A percentile compares a stretch with the other conserved stretches of the same genome.
Evolutionary conservation across 1,140 invertebrate species (phyloP).

Genomic region (Drosophila mojavensis): DNA sequence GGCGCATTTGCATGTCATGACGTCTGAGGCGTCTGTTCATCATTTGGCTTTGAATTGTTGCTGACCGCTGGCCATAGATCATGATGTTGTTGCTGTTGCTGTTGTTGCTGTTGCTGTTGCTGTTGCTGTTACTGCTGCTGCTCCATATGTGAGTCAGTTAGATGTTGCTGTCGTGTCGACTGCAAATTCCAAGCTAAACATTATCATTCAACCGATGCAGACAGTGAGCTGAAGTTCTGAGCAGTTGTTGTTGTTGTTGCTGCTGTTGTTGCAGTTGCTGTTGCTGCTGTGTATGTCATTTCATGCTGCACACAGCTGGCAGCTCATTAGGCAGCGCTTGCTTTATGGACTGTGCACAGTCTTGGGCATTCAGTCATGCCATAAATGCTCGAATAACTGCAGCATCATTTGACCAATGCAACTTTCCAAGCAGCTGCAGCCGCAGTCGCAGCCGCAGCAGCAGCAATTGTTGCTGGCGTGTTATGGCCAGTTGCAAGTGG

Average conservation of each 20-base stretch:
- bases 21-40: slow-evolving; percentile 16
- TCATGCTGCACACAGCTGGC: slow-evolving; percentile 42
- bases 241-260: not conserved
- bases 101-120: slow-evolving; percentile 20
- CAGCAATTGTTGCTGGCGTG: slow-evolving; percentile 40
- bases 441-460: slow-evolving; percentile 18
- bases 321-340: slow-evolving; percentile 44
- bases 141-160: slow-evolving; percentile 56
- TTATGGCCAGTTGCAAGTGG: slow-evolving; percentile 27
- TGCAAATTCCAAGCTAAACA: slow-evolving; percentile 34
- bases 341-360: slow-evolving; percentile 38
- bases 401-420: slow-evolving; percentile 76
- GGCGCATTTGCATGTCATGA: slow-evolving; percentile 46
- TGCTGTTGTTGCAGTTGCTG: slow-evolving; percentile 9
- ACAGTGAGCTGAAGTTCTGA: slow-evolving; percentile 17
- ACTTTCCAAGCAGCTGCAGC: slow-evolving; percentile 62
- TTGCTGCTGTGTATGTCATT: slow-evolving; percentile 28
- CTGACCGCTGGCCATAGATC: slow-evolving; percentile 28
- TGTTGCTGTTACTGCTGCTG: slow-evolving; percentile 18
- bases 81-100: slow-evolving; percentile 22
- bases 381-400: slow-evolving; percentile 77
- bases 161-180: slow-evolving; percentile 17
- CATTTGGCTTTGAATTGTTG: slow-evolving; percentile 13
- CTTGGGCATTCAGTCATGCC: slow-evolving; percentile 55
- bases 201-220: slow-evolving; percentile 26